Conservation (phyloP, 2,113 vertebrate genomes). For the Chaetodon auriga region DNA sequence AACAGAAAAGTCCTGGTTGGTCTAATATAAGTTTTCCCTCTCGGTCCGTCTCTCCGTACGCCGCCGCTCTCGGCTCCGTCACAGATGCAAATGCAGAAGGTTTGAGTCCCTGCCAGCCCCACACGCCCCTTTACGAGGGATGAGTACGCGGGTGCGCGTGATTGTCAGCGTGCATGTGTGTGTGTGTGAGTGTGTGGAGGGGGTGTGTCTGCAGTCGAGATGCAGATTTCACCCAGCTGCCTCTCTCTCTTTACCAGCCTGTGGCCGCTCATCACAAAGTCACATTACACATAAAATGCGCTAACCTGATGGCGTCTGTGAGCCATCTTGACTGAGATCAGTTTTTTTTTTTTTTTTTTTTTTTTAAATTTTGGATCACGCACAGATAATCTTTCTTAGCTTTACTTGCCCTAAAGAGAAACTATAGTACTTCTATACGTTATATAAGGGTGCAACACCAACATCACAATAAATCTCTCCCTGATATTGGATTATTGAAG, state of each 20-base stretch:
- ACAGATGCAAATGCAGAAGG: constrained; percentile 64
- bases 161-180: constrained; percentile 5
- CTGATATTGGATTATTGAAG: not conserved
- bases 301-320: not conserved
- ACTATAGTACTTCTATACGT: not conserved
- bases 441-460: not conserved
- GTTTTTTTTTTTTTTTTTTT: not conserved
- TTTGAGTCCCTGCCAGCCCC: constrained; percentile 67
- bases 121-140: constrained; percentile 78
- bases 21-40: constrained; percentile 51
- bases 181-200: constrained; percentile 12
- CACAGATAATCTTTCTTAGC: not conserved
- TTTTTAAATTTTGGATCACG: constrained; percentile 18
- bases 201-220: constrained; percentile 55
- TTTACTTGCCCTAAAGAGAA: not conserved
- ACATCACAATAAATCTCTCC: not conserved
- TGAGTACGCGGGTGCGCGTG: constrained; percentile 54
- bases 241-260: constrained; percentile 22
- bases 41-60: constrained; percentile 47
- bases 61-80: constrained; percentile 55
- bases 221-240: constrained; percentile 67
- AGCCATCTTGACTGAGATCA: constrained; percentile 15
- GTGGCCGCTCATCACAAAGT: constrained; percentile 34
- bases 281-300: constrained; percentile 26
- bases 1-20: constrained; percentile 45